Percentiles rank a stretch among this genome's conserved stretches.
Conservation (phyloP, 2,113 vertebrate genomes). For the Xiphorhynchus elegans region DNA sequence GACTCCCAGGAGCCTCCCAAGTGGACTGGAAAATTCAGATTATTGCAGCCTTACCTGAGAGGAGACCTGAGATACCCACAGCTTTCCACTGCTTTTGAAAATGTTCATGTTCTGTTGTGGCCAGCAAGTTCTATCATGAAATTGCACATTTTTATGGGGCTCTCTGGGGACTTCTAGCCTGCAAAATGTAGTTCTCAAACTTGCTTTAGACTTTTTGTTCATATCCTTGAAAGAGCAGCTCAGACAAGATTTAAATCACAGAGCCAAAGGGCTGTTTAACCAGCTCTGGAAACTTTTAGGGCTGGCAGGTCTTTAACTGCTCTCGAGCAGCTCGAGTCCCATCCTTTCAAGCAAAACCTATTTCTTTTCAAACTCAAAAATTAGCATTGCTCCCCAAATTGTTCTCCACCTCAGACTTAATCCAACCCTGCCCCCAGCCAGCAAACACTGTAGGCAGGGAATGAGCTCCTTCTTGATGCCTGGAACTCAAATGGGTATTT, state of each 20-base stretch:
- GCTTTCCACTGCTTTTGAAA: not conserved
- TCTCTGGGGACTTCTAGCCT: not conserved
- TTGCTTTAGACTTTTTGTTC: not conserved
- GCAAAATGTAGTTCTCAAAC: not conserved
- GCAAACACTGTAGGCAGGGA: not conserved
- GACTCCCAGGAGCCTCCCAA: not conserved
- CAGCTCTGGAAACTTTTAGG: not conserved
- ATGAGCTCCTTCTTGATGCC: not conserved
- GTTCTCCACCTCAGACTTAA: not conserved
- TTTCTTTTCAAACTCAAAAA: not conserved
- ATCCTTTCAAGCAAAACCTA: not conserved
- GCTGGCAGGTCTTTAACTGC: not conserved
- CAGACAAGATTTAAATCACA: not conserved
- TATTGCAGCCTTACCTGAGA: not conserved
- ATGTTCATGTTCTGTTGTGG: not conserved
- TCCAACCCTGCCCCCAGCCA: not conserved
- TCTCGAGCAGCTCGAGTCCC: not conserved
- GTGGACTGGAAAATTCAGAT: not conserved
- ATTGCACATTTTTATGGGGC: not conserved
- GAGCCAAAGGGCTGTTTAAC: not conserved
- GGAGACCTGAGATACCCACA: not conserved
- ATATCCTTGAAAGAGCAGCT: not conserved
- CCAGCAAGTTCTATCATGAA: not conserved
- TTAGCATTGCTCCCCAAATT: not conserved
- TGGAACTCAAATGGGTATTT: not conserved